A percentile compares a stretch with the other conserved stretches of the same genome.
Conservation (phyloP, 2,888 invertebrate species). For the Leptopilina myrica region DNA sequence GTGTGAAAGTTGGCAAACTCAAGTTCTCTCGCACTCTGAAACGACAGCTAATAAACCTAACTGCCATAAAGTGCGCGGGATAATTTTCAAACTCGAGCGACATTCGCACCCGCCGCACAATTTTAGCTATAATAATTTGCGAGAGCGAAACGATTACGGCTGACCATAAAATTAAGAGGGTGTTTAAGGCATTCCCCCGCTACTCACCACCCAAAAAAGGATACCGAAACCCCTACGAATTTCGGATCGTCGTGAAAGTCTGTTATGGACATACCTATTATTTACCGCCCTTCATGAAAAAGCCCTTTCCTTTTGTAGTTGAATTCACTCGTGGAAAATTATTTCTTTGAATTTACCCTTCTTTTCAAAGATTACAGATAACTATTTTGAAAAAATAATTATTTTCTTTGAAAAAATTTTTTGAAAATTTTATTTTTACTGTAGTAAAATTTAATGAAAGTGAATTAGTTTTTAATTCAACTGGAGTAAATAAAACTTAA, state of each 20-base stretch:
- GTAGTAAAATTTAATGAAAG: too few species aligned
- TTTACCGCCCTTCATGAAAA: conserved; percentile 8
- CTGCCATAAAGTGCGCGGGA: conserved; percentile 65
- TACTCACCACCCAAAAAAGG: neutral
- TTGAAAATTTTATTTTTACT: too few species aligned
- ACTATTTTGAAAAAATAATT: too few species aligned
- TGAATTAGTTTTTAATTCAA: too few species aligned
- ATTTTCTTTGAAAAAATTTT: too few species aligned
- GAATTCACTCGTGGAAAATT: neutral
- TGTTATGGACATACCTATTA: conserved; percentile 29
- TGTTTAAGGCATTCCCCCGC: conserved; percentile 52
- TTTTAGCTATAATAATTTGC: conserved; percentile 70
- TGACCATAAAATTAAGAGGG: conserved; percentile 69
- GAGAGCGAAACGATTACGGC: conserved; percentile 67
- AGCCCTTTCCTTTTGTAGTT: neutral
- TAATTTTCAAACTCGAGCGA: conserved; percentile 62
- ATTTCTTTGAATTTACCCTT: neutral
- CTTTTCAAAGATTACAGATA: neutral
- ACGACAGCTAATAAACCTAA: conserved; percentile 70
- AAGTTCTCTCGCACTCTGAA: conserved; percentile 54
- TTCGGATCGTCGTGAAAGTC: conserved; percentile 16
- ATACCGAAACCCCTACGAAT: conserved; percentile 25
- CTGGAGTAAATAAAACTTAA: too few species aligned
- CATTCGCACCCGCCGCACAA: conserved; percentile 52
- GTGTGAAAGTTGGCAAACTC: conserved; percentile 35